These are phyloP conservation scores for Prionailurus bengalensis DNA, from an alignment of 2,113 vertebrate genomes.

Conservation along the genomic window DNA sequence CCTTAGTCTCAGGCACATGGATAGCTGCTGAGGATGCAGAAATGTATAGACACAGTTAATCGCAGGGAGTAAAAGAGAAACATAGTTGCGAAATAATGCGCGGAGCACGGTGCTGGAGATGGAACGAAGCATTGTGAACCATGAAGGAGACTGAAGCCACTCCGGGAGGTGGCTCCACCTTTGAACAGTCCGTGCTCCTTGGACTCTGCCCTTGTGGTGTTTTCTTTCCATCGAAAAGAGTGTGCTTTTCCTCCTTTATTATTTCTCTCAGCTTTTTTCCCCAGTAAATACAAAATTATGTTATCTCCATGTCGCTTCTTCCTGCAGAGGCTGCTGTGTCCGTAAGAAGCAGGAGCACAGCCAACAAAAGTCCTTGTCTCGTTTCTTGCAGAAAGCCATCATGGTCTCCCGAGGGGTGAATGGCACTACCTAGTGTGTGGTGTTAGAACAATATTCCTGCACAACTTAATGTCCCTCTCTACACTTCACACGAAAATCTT, in stretches of 20 bases:
- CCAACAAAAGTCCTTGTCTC: not conserved
- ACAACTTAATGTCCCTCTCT: not conserved
- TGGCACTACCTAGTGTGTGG: not conserved
- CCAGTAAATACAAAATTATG: not conserved
- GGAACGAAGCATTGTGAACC: not conserved
- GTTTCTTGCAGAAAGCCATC: not conserved
- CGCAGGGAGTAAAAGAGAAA: not conserved
- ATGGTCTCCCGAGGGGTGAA: not conserved
- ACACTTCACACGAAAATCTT: conserved; percentile 1
- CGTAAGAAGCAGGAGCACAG: not conserved
- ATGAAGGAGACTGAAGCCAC: rapidly evolving
- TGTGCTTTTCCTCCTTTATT: not conserved
- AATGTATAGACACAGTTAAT: not conserved
- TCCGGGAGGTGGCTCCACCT: not conserved
- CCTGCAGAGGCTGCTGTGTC: not conserved
- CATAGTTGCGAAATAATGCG: not conserved
- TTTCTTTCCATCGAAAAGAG: not conserved
- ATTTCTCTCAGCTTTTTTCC: not conserved
- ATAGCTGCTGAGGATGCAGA: not conserved
- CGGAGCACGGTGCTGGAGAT: rapidly evolving
- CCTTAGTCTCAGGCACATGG: not conserved
- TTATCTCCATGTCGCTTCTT: not conserved
- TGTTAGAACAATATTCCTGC: not conserved
- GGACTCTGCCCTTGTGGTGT: not conserved
- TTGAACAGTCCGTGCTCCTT: rapidly evolving